Evolutionary conservation across 2,797 vertebrate genomes (phyloP), one percentile per base, ranked within the genome.

Genomic region (Echiichthys vipera): DNA sequence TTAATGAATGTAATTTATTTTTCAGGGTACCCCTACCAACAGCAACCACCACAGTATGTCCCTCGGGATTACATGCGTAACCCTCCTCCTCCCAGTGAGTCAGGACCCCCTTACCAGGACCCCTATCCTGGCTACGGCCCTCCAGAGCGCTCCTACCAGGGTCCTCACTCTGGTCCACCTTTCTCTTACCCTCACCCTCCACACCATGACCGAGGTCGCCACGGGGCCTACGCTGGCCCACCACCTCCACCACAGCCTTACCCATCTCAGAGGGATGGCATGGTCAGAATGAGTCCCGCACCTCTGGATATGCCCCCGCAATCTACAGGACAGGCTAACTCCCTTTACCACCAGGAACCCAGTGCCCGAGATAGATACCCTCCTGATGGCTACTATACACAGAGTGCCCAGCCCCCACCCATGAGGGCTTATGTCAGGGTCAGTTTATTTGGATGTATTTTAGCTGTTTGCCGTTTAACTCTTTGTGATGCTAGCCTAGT

Each of bases 21-120:
- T 22, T 59, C 81, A 99, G 98, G 96, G 64, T 93, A 97, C 83
- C 95, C 97, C 37, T 99, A 99, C 75, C 94, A 97, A 77, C 96
- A 96, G 65, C n/a, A n/a, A n/a, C 93, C 95, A 51, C 89, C 93
- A 0, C 95, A 93, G 18, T 97, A 96, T 73, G 89, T 97, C 71
- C 75, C 88, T 20, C 94, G 96, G 62, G 96, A 96, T 74, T 99
- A 97, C 84, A 95, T 96, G 45, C 95, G 96, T 74, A 98, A 96
- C 78, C 94, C 95, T 29, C 94, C 95, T 1, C 95, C 95, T 56
- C 71, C 95, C 56, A 95, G 91, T 82, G 97, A 98, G 25, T 93
- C 95, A 9, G 95, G 96, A 54, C 92, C 95, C 36, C 89, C 96
- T 49, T 99, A 97, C 84, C 94, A 95, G 81, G 98, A 99, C 64